Percentiles rank a stretch among this genome's conserved stretches.
phyloP scores from a whole-genome alignment of 2,888 invertebrate genomes.

The Biston betularia region DNA sequence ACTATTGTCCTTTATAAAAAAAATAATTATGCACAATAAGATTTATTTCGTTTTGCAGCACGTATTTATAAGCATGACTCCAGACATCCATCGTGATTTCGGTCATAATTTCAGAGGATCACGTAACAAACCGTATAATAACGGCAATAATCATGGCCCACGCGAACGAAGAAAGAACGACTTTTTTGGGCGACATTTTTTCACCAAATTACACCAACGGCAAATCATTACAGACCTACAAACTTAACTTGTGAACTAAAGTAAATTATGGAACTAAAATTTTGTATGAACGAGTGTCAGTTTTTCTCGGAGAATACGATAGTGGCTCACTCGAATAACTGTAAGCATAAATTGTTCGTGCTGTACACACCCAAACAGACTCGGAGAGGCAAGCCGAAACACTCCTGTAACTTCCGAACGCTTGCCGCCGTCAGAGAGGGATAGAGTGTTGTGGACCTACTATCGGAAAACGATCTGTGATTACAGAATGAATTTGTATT shows the following conservation, averaged over 20 bases:
- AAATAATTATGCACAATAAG: too few species aligned
- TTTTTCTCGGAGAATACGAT: not conserved
- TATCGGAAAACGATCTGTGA: conserved; percentile 56
- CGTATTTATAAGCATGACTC: conserved; percentile 3
- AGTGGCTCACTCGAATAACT: not conserved
- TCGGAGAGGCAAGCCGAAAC: conserved; percentile 85
- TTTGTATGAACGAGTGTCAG: too few species aligned
- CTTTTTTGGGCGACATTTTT: conserved; percentile 71
- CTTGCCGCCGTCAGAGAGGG: conserved; percentile 73
- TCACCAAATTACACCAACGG: conserved; percentile 78
- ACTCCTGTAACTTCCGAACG: conserved; percentile 81
- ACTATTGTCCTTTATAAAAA: too few species aligned
- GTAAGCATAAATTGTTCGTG: not conserved
- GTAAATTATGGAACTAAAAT: not conserved
- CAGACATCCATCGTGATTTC: conserved; percentile 31
- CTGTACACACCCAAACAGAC: conserved; percentile 79
- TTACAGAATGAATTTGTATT: not conserved
- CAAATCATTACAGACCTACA: conserved; percentile 71
- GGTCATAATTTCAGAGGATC: conserved; percentile 39
- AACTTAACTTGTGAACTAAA: not conserved
- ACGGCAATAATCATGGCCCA: conserved; percentile 68
- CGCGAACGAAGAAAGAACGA: conserved; percentile 60
- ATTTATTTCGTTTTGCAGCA: too few species aligned
- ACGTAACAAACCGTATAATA: conserved; percentile 55
- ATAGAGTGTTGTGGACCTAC: conserved; percentile 60